Evolutionary conservation across 2,888 invertebrate species (phyloP).

Genomic region (Pheosia tremula): DNA sequence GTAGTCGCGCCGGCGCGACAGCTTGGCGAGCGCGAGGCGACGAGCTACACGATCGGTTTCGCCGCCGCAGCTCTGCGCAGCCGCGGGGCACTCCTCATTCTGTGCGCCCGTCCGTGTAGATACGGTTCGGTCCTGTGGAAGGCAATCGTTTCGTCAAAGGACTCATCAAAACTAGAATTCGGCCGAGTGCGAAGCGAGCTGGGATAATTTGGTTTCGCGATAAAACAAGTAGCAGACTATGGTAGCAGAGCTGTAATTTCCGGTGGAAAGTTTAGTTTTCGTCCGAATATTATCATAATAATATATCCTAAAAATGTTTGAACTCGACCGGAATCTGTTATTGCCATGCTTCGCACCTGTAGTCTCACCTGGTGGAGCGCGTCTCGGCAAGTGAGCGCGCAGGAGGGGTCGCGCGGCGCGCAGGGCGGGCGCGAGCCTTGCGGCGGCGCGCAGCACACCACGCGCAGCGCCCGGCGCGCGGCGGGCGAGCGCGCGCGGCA

Average conservation of each 20-base stretch:
- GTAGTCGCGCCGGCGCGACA: conserved; percentile 39
- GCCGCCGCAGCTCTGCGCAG: conserved; percentile 9
- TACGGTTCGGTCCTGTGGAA: conserved; percentile 10
- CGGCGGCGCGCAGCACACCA: conserved; percentile 48
- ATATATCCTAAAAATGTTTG: too few relatives aligned
- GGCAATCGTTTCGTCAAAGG: background rate
- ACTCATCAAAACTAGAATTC: too few relatives aligned
- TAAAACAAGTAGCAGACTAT: too few relatives aligned
- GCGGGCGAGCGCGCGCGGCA: conserved; percentile 26
- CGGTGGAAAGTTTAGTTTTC: too few relatives aligned
- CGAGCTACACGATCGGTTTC: conserved; percentile 44
- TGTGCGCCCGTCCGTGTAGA: background rate
- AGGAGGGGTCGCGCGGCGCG: conserved; percentile 14
- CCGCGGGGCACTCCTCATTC: background rate
- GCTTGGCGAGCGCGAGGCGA: conserved; percentile 37
- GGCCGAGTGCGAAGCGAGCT: too few relatives aligned
- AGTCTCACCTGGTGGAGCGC: background rate
- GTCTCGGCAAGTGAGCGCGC: conserved; percentile 25
- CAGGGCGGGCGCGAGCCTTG: conserved; percentile 44
- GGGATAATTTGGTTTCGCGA: too few relatives aligned
- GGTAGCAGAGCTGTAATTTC: too few relatives aligned
- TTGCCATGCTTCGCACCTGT: too few relatives aligned
- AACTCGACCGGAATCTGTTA: too few relatives aligned
- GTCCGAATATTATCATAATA: too few relatives aligned
- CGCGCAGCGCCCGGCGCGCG: conserved; percentile 31